These are phyloP conservation scores for Aleiodes leptofemur DNA, from an alignment of 2,888 invertebrate genomes.

Conservation along the genomic window DNA sequence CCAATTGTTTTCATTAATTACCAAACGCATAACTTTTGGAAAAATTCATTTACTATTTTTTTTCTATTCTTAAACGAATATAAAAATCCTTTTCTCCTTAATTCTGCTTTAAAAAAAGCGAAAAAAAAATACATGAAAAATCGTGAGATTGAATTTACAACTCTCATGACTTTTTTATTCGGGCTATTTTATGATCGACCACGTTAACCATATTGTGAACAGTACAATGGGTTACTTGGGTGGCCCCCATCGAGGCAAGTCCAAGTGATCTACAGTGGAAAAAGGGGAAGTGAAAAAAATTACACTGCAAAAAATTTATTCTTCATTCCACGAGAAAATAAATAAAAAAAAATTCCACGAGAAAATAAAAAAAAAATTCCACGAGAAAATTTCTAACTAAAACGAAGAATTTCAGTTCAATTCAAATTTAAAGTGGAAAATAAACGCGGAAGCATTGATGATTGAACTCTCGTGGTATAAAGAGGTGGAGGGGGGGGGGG, in stretches of 20 bases:
- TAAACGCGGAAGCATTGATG: conserved; percentile 21
- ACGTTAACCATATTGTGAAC: conserved; percentile 26
- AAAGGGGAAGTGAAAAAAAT: not conserved
- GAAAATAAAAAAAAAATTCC: too few relatives aligned
- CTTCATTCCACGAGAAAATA: not conserved
- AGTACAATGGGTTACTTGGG: conserved; percentile 28
- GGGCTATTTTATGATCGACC: conserved; percentile 19
- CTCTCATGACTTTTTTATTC: conserved; percentile 8
- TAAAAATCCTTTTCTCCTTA: not conserved
- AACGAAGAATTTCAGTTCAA: too few relatives aligned
- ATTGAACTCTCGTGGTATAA: not conserved
- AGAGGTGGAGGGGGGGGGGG: too few relatives aligned
- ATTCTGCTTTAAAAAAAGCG: too few relatives aligned
- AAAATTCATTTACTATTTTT: too few relatives aligned
- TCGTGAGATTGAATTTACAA: conserved; percentile 22
- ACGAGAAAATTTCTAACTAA: not conserved
- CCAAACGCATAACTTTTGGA: too few relatives aligned
- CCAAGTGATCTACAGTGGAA: conserved; percentile 1
- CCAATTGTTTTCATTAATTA: too few relatives aligned
- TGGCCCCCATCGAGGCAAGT: conserved; percentile 9
- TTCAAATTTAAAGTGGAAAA: not conserved
- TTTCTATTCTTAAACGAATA: too few relatives aligned
- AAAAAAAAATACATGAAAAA: not conserved
- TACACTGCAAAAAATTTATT: not conserved
- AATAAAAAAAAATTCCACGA: too few relatives aligned